phyloP scores from a whole-genome alignment of 2,113 vertebrate species.

The Riparia riparia region DNA sequence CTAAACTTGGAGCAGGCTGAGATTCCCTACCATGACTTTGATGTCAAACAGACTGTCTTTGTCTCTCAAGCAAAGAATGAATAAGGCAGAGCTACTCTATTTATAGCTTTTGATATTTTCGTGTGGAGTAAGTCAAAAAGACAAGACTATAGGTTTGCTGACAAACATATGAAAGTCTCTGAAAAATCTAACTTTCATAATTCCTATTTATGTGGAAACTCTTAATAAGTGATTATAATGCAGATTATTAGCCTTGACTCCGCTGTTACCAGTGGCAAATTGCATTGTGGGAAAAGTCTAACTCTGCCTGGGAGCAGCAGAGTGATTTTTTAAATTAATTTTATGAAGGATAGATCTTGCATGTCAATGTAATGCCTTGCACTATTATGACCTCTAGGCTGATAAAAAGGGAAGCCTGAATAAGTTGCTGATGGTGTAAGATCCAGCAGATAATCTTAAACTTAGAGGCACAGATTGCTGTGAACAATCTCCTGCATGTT shows the following conservation, averaged over 20 bases:
- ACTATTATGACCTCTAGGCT: neutral
- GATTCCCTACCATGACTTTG: neutral
- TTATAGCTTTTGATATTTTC: neutral
- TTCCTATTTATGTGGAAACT: neutral
- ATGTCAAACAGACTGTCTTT: neutral
- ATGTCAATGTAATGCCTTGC: neutral
- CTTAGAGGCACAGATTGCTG: neutral
- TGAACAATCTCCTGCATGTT: neutral
- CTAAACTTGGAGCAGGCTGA: neutral
- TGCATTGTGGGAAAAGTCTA: neutral
- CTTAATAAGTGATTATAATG: neutral
- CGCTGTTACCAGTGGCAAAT: neutral
- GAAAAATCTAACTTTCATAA: neutral
- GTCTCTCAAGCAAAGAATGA: neutral
- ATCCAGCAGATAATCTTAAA: neutral
- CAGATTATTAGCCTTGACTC: neutral
- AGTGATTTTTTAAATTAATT: neutral
- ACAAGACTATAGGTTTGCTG: neutral
- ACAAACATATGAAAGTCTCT: neutral
- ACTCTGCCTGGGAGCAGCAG: neutral
- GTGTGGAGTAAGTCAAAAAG: neutral
- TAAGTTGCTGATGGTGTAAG: neutral
- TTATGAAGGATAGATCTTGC: neutral
- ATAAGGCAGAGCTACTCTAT: neutral
- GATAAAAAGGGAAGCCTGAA: neutral